phyloP scores from a whole-genome alignment of 2,113 vertebrate genomes.

The Anas platyrhynchos region DNA sequence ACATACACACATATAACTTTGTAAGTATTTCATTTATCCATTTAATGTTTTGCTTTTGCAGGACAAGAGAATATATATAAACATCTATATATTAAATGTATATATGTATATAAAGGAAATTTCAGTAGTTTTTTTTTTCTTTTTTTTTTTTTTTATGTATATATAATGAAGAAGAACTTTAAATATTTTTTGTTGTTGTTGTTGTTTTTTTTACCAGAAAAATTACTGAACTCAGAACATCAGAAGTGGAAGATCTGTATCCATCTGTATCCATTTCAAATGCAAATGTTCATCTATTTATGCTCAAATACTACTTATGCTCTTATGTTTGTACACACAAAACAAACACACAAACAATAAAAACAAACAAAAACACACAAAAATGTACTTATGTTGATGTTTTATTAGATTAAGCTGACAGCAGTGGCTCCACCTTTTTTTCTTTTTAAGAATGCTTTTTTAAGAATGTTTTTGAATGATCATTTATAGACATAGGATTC shows the following conservation, averaged over 20 bases:
- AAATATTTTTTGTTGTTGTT: neutral
- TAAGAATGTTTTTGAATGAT: neutral
- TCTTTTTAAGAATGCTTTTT: neutral
- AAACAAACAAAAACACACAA: too few relatives aligned
- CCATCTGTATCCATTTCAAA: neutral
- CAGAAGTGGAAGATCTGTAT: neutral
- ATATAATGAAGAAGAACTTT: neutral
- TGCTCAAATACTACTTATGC: too few relatives aligned
- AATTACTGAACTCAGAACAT: neutral
- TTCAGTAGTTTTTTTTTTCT: neutral
- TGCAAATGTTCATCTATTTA: neutral
- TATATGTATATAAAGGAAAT: neutral
- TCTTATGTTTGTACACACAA: too few relatives aligned
- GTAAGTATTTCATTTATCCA: neutral
- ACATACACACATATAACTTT: accelerated
- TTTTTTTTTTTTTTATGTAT: neutral
- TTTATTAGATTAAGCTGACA: neutral
- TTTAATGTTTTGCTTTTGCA: neutral
- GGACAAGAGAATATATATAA: too few relatives aligned
- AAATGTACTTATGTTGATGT: neutral
- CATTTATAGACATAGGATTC: neutral
- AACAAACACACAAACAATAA: too few relatives aligned
- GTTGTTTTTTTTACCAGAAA: neutral
- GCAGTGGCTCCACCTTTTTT: accelerated
- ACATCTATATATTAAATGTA: neutral